These are phyloP conservation scores for Platichthys flesus DNA, from an alignment of 2,113 vertebrate species.

Conservation along the genomic window DNA sequence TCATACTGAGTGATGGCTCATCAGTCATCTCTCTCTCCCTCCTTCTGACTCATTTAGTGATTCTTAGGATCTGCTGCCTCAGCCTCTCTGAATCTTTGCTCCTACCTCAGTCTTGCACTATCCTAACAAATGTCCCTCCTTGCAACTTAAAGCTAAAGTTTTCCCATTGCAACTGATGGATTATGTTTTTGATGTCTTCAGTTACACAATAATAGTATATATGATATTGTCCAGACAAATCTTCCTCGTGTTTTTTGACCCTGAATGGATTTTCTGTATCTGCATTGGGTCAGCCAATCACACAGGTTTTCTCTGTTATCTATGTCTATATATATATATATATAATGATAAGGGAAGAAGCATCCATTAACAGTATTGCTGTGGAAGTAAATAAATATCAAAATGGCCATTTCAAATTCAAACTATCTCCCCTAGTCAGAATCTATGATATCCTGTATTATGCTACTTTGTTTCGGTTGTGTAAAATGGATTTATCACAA, in stretches of 20 bases:
- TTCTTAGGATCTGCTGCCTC: conserved; percentile 39
- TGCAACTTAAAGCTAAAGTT: not conserved
- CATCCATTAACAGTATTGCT: not conserved
- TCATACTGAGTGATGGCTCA: conserved; percentile 49
- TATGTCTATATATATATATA: not conserved
- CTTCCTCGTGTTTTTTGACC: not conserved
- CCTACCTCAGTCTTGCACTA: conserved; percentile 7
- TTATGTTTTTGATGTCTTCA: not conserved
- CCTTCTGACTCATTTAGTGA: conserved; percentile 38
- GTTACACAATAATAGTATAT: not conserved
- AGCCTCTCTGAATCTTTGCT: conserved; percentile 31
- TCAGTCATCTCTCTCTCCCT: conserved; percentile 37
- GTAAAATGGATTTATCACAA: not conserved
- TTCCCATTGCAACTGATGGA: not conserved
- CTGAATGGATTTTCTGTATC: not conserved
- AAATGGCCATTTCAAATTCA: not conserved
- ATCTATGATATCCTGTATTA: not conserved
- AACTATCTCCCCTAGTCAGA: too few species aligned
- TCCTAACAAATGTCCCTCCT: not conserved
- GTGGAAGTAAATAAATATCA: not conserved
- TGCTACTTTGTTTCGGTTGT: not conserved
- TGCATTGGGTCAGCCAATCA: not conserved
- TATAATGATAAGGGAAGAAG: not conserved
- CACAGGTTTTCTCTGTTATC: not conserved
- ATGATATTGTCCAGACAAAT: not conserved